These are phyloP conservation scores for Coreoperca whiteheadi DNA, from an alignment of 2,113 vertebrate species.

Conservation along the genomic window DNA sequence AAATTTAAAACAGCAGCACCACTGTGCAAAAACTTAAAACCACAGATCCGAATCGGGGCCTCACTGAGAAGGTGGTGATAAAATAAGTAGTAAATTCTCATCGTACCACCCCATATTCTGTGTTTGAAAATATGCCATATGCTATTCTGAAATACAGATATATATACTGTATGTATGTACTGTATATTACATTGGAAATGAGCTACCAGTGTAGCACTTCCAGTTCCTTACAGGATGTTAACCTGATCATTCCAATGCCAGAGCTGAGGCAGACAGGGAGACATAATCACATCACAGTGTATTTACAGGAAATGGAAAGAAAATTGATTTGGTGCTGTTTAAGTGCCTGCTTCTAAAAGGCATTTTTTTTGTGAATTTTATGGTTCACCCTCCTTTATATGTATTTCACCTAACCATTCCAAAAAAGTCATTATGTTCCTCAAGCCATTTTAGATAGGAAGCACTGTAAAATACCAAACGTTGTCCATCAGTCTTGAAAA, in stretches of 20 bases:
- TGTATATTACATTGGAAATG: not conserved
- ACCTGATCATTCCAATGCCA: not conserved
- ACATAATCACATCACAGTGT: conserved; percentile 16
- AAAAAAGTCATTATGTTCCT: conserved; percentile 8
- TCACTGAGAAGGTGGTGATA: not conserved
- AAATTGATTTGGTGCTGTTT: conserved; percentile 22
- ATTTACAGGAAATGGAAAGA: conserved; percentile 21
- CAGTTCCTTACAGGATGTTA: conserved; percentile 5
- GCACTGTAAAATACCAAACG: not conserved
- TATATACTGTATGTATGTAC: not conserved
- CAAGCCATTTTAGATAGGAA: conserved; percentile 7
- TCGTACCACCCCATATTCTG: not conserved
- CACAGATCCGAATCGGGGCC: not conserved
- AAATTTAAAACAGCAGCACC: conserved; percentile 5
- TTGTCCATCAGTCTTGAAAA: conserved; percentile 17
- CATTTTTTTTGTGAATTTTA: conserved; percentile 5
- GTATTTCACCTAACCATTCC: not conserved
- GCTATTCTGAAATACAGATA: not conserved
- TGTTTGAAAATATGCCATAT: not conserved
- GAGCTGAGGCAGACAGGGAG: not conserved
- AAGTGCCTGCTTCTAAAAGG: not conserved
- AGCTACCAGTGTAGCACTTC: not conserved
- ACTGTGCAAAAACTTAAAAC: not conserved
- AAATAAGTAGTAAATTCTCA: not conserved
- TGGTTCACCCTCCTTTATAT: not conserved